Conservation (phyloP, 2,113 vertebrate species). For the Propithecus coquereli region DNA sequence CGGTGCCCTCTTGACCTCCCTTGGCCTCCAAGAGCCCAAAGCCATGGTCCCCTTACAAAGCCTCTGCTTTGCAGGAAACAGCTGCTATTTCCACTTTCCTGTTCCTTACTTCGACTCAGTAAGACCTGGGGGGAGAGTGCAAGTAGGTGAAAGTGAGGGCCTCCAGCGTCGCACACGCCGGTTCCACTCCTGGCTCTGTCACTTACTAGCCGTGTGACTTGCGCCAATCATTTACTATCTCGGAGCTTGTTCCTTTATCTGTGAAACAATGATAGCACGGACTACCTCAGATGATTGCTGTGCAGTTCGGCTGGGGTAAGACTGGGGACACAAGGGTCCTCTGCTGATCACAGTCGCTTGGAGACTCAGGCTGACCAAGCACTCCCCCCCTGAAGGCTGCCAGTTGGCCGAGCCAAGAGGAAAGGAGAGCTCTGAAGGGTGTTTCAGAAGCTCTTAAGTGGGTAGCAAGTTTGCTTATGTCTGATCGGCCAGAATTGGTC, state of each 20-base stretch:
- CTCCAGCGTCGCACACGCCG: not conserved
- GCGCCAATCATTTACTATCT: not conserved
- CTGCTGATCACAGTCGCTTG: not conserved
- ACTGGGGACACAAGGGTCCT: not conserved
- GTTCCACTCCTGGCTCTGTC: not conserved
- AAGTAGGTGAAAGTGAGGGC: not conserved
- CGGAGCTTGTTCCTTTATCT: not conserved
- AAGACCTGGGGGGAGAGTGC: not conserved
- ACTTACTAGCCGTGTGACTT: not conserved
- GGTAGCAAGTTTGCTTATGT: not conserved
- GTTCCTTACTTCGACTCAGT: not conserved
- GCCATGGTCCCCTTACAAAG: not conserved
- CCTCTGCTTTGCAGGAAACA: not conserved
- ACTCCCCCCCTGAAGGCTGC: not conserved
- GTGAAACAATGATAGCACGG: not conserved
- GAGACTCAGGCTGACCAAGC: not conserved
- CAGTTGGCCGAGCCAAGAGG: not conserved
- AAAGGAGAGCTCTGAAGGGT: not conserved
- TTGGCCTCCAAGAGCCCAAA: not conserved
- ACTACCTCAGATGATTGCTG: not conserved
- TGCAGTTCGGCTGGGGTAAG: not conserved
- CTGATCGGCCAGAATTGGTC: not conserved
- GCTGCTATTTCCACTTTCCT: not conserved
- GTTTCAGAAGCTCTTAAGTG: not conserved
- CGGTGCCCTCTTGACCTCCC: too few species aligned